Evolutionary conservation across 2,113 vertebrate genomes (phyloP), one percentile per base, ranked within the genome.

Genomic region (Cyanoramphus novaezelandiae): DNA sequence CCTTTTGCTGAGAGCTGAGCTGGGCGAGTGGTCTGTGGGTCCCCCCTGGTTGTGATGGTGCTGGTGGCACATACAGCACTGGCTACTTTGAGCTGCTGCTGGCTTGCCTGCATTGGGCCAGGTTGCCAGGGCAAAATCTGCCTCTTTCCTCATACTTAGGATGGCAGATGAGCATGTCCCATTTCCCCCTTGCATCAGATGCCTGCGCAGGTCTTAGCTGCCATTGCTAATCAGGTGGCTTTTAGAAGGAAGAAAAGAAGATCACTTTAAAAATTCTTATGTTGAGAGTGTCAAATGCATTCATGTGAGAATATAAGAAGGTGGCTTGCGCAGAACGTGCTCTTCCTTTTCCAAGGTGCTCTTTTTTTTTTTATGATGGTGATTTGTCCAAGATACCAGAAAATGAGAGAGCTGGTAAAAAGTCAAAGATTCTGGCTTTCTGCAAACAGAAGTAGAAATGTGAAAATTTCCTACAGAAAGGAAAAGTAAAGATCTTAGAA

Each of bases 11-110:
- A 80, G 17, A 68, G 4, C 43, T n/a, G 70, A 92, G 35, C 25
- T 80, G 8, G 0, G 1, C 1, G 6, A 79, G 21, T n/a, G 12
- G 31, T n/a, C 68, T 80, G 6, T 43, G 39, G 9, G 11, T 33
- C 5, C 2, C 7, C 1, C 8, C 13, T 31, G 5, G 13, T 33
- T 78, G 13, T 15, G 27, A 37, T 37, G 17, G 11, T 64, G 21
- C 28, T 88, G 28, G 18, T 78, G 46, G n/a, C 28, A 91, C 17
- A 64, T 6, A 6, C 44, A n/a, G 7, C 1, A 2, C 37, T 53
- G 28, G 41, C 49, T 9, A 1, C 13, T 9, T 8, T 65, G 27
- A 71, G 16, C 21, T 90, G 28, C 33, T 69, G 35, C 25, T 60
- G 24, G 41, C 46, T 69, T 64, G 25, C 21, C 21, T 77, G 17